These are phyloP conservation scores for Rhagonycha lutea DNA, from an alignment of 2,888 invertebrate species.

Conservation along the genomic window DNA sequence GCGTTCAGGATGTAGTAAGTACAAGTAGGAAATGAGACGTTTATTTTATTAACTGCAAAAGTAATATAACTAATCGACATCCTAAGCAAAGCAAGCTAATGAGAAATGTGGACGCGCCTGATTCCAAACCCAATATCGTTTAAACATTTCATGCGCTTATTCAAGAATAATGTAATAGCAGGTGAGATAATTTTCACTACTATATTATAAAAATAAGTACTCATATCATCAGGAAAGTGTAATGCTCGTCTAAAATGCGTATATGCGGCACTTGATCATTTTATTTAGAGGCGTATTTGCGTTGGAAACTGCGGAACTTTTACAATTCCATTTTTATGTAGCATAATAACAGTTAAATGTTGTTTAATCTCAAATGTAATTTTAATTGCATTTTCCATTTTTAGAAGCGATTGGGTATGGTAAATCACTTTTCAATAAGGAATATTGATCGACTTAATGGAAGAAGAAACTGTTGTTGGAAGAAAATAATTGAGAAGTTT, in stretches of 20 bases:
- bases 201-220: neutral
- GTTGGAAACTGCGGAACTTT: neutral
- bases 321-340: neutral
- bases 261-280: neutral
- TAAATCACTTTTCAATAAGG: neutral
- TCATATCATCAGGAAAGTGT: neutral
- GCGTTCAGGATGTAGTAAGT: neutral
- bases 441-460: slow-evolving; percentile 6
- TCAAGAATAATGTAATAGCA: neutral
- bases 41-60: neutral
- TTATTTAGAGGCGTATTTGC: neutral
- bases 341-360: neutral
- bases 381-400: neutral
- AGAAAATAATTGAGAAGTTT: neutral
- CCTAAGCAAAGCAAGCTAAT: neutral
- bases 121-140: neutral
- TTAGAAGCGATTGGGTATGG: slow-evolving; percentile 6
- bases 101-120: neutral
- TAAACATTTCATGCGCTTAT: neutral
- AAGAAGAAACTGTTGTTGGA: slow-evolving; percentile 16
- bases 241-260: neutral
- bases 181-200: neutral
- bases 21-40: neutral
- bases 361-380: neutral
- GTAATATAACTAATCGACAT: neutral